Evolutionary conservation across 2,113 vertebrate genomes (phyloP).

Genomic region (Elephas maximus): DNA sequence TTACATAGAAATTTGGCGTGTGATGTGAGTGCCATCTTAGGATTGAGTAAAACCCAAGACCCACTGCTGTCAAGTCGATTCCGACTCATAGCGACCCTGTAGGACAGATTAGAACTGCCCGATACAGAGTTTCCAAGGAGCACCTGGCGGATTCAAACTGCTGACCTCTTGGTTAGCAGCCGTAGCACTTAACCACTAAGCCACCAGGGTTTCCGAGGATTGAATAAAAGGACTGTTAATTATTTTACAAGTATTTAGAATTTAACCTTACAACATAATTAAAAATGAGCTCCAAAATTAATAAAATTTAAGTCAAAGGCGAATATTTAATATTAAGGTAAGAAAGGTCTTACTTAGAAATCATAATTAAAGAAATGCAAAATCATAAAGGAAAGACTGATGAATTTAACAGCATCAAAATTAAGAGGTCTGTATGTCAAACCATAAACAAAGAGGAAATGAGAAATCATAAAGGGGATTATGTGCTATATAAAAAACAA

Average conservation of each 20-base stretch:
- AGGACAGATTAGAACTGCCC: no score
- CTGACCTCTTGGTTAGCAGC: no score
- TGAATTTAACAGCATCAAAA: neutral
- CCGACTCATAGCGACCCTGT: no score
- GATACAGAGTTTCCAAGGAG: no score
- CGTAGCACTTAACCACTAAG: no score
- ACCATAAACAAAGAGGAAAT: neutral
- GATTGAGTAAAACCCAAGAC: neutral
- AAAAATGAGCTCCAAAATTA: constrained; percentile 12
- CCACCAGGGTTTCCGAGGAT: no score
- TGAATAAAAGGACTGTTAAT: neutral
- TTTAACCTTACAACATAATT: neutral
- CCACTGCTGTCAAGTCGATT: no score
- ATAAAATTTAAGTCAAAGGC: neutral
- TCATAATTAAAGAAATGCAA: neutral
- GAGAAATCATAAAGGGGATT: neutral
- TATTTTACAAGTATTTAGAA: neutral
- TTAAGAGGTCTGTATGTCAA: neutral
- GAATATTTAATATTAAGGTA: neutral
- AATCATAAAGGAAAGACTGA: neutral
- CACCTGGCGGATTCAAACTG: no score
- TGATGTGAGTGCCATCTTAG: neutral
- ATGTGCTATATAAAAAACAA: neutral
- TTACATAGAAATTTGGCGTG: neutral
- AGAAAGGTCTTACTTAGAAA: constrained; percentile 8